phyloP scores from a whole-genome alignment of 2,113 vertebrate species.

The Pelobates fuscus region DNA sequence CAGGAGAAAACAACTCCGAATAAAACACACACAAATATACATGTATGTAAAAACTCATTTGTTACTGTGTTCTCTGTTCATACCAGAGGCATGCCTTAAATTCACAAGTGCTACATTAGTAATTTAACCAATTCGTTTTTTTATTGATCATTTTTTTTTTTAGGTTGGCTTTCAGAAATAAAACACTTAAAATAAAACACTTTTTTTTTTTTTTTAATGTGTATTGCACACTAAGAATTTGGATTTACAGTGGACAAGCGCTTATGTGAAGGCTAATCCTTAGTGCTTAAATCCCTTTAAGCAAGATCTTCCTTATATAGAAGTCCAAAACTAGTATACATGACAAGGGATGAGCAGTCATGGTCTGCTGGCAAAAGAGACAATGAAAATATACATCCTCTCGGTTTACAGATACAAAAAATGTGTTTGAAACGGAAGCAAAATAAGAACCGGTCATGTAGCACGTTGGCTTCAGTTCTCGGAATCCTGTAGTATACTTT shows the following conservation, averaged over 20 bases:
- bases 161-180: too few species aligned
- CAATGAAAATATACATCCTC: conserved; percentile 31
- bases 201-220: background rate
- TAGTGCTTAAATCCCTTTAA: background rate
- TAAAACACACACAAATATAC: too few species aligned
- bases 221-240: background rate
- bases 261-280: background rate
- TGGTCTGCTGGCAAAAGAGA: background rate
- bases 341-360: background rate
- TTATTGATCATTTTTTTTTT: too few species aligned
- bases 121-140: too few species aligned
- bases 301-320: background rate
- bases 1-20: too few species aligned
- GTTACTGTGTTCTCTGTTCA: too few species aligned
- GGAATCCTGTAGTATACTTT: background rate
- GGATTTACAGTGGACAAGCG: background rate
- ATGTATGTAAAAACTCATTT: too few species aligned
- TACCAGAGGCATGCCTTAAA: too few species aligned
- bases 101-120: too few species aligned
- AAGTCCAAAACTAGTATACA: background rate
- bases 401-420: conserved; percentile 10
- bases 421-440: background rate
- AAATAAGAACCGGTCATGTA: background rate
- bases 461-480: background rate
- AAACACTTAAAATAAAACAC: too few species aligned